Evolutionary conservation across 2,113 vertebrate species (phyloP), one percentile per base, ranked within the genome.

Genomic region (Aspiorhynchus laticeps): DNA sequence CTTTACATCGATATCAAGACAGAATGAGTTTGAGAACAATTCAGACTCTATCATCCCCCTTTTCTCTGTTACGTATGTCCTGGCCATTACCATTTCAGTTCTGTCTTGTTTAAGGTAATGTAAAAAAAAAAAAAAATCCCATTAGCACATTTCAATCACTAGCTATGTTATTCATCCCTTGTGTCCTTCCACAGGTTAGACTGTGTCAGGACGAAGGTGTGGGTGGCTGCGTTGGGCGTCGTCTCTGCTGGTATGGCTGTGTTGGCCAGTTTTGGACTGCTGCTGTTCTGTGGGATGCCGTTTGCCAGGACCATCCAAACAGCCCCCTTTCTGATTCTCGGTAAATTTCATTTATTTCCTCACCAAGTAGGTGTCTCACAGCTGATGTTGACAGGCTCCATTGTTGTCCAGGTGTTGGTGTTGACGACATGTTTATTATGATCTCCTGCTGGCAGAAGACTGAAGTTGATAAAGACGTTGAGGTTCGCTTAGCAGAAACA

Each of bases 371-470:
- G 67, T 0, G 33, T 21, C 67, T 24, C 67, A 2, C 33, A 21
- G 67, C 67, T 71, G 33, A 36, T 38, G 19, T 7, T 46, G 21
- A 80, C 2, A 38, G 11, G 1, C 48, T 36, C 33, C n/a, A n/a
- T n/a, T n/a, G n/a, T n/a, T 73, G 83, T 71, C 17, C 67, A 96
- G 95, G 95, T 84, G 91, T 96, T 89, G 95, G 95, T 0, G 94
- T 96, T 8, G 95, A 96, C 91, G 94, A 96, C 88, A 95, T 96
- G 95, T 96, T 96, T 89, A 94, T 96, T 82, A 92, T 96, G 92
- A 93, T 96, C 2, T 92, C 95, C 85, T 89, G 91, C 87, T 96
- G 95, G 95, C 94, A 96, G 53, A 92, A 93, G 87, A 96, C 94
- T 26, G 28, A 65, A 65, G 74, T 91, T 51, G 7, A 11, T 24